Evolutionary conservation across 2,797 vertebrate genomes (phyloP).

Genomic region (Australoheros facetus): DNA sequence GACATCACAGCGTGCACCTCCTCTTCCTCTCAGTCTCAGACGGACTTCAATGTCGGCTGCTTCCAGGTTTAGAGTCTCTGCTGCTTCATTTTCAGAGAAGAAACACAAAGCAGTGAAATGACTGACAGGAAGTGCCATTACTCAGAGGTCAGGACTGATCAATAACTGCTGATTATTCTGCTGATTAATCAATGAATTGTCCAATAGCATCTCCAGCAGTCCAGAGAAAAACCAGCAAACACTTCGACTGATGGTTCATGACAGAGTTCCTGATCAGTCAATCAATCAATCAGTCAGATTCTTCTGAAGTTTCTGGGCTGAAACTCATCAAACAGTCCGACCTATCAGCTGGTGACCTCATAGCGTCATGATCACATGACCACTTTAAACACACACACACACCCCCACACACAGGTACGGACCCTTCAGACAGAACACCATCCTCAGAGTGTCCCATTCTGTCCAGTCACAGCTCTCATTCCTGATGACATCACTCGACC

Average conservation of each 20-base stretch:
- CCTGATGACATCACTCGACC: slow-evolving; percentile 79
- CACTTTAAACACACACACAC: slow-evolving; percentile 40
- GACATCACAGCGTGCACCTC: background rate
- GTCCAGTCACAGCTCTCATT: background rate
- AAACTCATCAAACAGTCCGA: background rate
- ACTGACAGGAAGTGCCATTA: background rate
- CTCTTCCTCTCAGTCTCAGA: background rate
- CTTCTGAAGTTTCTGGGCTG: background rate
- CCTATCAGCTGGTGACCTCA: background rate
- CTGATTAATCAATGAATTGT: background rate
- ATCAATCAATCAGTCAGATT: background rate
- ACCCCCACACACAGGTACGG: slow-evolving; percentile 42
- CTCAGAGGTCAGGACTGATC: background rate
- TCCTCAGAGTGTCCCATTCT: background rate
- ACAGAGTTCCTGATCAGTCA: no score
- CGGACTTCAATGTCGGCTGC: background rate
- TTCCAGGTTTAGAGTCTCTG: background rate
- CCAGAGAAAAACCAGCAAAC: background rate
- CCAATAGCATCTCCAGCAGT: background rate
- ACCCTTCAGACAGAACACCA: slow-evolving; percentile 24
- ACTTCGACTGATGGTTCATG: no score
- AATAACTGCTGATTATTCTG: background rate
- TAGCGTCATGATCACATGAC: slow-evolving; percentile 20
- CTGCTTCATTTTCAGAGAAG: background rate
- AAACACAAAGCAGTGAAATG: background rate